Evolutionary conservation across 2,888 invertebrate genomes (phyloP).

Genomic region (Drosophila affinis): DNA sequence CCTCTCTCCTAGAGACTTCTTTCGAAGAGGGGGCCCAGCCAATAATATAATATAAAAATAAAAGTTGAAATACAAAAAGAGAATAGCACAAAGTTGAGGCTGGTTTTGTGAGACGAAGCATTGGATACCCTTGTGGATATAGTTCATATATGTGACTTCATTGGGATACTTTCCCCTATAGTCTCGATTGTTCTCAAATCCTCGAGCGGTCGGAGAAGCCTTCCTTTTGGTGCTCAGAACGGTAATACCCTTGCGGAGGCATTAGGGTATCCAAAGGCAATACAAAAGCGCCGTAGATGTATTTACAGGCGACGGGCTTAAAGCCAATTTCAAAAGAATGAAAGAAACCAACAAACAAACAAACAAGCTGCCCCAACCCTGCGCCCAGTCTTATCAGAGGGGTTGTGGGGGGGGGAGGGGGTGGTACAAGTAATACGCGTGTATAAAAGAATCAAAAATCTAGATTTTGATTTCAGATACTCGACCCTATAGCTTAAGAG

Average conservation of each 20-base stretch:
- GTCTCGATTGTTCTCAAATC: too few species aligned
- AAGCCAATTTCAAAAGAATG: constrained; percentile 65
- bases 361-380: constrained; percentile 28
- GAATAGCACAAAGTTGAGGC: not conserved
- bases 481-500: constrained; percentile 29
- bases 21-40: not conserved
- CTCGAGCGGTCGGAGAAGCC: not conserved
- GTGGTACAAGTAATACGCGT: constrained; percentile 59
- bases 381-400: constrained; percentile 19
- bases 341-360: constrained; percentile 54
- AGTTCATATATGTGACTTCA: too few species aligned
- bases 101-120: not conserved
- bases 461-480: constrained; percentile 76
- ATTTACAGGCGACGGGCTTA: constrained; percentile 73
- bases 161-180: too few species aligned
- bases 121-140: too few species aligned
- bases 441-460: constrained; percentile 75
- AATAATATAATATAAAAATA: constrained; percentile 7
- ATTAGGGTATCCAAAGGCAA: constrained; percentile 53
- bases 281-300: constrained; percentile 67
- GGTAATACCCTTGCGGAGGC: too few species aligned
- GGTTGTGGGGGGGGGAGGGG: not conserved
- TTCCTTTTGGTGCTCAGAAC: too few species aligned
- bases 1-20: too few species aligned
- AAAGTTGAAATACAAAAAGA: too few species aligned